Percentiles rank a stretch among this genome's conserved stretches.
Evolutionary conservation across 2,888 invertebrate genomes (phyloP).

Genomic region (Morinoia aosen): DNA sequence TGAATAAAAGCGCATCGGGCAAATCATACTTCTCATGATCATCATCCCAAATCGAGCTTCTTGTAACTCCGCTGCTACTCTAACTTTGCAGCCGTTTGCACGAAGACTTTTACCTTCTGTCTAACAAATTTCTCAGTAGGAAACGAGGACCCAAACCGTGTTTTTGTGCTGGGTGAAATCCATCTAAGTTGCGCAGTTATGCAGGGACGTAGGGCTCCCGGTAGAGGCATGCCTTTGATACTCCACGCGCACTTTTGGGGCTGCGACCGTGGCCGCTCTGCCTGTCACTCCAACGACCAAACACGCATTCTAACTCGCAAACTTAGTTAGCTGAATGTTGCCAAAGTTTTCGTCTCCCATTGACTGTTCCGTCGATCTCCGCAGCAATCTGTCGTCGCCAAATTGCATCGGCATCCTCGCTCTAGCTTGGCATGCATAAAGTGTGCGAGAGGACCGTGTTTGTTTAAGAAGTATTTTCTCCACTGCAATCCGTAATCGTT

Average conservation of each 20-base stretch:
- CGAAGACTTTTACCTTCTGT: not conserved
- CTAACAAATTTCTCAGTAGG: not conserved
- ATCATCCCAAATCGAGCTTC: not conserved
- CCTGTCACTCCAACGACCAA: constrained; percentile 40
- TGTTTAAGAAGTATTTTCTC: constrained; percentile 25
- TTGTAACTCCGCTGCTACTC: not conserved
- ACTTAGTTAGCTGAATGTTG: constrained; percentile 47
- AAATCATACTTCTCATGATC: not conserved
- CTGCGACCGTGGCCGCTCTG: not conserved
- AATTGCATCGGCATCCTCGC: constrained; percentile 46
- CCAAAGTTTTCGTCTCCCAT: constrained; percentile 46
- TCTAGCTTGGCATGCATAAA: constrained; percentile 36
- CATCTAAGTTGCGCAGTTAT: constrained; percentile 40
- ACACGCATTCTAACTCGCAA: constrained; percentile 51
- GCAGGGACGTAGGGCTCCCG: not conserved
- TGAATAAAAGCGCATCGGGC: not conserved
- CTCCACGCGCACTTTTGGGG: constrained; percentile 25
- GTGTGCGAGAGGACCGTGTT: not conserved
- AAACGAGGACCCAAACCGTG: not conserved
- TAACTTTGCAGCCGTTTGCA: not conserved
- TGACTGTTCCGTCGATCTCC: constrained; percentile 51
- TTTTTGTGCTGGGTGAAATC: constrained; percentile 5
- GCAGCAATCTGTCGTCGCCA: constrained; percentile 34
- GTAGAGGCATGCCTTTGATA: constrained; percentile 43
- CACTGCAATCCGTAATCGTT: not conserved